Evolutionary conservation across 2,797 vertebrate species (phyloP).

Genomic region (Amblyraja radiata): DNA sequence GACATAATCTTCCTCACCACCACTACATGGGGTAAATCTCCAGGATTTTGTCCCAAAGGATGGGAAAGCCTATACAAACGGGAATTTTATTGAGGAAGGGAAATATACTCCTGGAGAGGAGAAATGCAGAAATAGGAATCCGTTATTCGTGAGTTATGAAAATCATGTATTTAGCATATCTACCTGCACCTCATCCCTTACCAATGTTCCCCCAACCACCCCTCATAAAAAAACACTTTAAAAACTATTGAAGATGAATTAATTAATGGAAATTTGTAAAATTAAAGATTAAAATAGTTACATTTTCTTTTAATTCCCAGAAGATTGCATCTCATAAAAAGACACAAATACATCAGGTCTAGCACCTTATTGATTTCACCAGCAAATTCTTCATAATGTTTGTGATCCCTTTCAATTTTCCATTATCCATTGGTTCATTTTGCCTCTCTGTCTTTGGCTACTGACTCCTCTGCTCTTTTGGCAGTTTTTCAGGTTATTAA

Average conservation of each 20-base stretch:
- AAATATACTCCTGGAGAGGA: neutral
- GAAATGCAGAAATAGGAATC: neutral
- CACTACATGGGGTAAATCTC: no score
- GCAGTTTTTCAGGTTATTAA: neutral
- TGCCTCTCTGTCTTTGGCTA: neutral
- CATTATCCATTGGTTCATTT: neutral
- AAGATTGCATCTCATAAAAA: neutral
- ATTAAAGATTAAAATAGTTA: neutral
- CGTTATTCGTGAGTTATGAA: neutral
- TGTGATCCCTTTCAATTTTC: neutral
- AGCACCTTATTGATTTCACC: neutral
- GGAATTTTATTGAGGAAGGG: neutral
- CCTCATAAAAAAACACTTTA: no score
- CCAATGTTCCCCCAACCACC: no score
- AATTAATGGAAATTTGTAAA: no score
- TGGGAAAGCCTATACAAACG: neutral
- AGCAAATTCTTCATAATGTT: neutral
- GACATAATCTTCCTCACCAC: no score
- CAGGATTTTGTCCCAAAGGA: neutral
- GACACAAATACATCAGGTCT: neutral
- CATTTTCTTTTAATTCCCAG: neutral
- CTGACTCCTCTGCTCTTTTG: neutral
- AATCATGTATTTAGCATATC: neutral
- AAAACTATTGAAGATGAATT: no score
- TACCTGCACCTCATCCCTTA: no score